Evolutionary conservation across 2,113 vertebrate genomes (phyloP).

Genomic region (Scolopax mira): DNA sequence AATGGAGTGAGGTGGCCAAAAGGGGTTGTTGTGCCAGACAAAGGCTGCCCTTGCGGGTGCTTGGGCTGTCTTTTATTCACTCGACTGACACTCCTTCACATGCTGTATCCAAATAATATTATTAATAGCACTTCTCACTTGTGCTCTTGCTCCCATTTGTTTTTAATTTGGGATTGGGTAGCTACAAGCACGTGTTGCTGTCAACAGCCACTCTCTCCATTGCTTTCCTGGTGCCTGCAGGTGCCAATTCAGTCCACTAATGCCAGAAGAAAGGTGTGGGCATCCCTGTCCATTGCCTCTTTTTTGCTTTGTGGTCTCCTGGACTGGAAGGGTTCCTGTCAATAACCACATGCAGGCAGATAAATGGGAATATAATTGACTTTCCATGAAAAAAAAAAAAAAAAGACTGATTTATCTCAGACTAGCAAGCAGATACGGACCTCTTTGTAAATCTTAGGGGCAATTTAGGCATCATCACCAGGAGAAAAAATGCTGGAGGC

Average conservation of each 20-base stretch:
- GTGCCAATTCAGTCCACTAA: accelerated
- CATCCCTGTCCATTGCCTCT: neutral
- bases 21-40: accelerated
- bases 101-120: neutral
- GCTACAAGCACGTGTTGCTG: neutral
- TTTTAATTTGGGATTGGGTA: neutral
- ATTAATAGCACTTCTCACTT: neutral
- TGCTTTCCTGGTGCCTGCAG: accelerated
- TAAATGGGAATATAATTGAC: neutral
- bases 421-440: neutral
- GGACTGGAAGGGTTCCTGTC: neutral
- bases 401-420: neutral
- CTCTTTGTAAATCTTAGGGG: neutral
- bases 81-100: accelerated
- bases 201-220: neutral
- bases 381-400: neutral
- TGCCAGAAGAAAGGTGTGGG: neutral
- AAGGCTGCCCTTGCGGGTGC: neutral
- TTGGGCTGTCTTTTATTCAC: neutral
- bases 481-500: neutral
- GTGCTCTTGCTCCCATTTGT: neutral
- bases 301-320: neutral
- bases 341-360: neutral
- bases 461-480: neutral
- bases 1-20: neutral